Evolutionary conservation across 2,113 vertebrate genomes (phyloP), one percentile per base, ranked within the genome.

Genomic region (Phainopepla nitens): DNA sequence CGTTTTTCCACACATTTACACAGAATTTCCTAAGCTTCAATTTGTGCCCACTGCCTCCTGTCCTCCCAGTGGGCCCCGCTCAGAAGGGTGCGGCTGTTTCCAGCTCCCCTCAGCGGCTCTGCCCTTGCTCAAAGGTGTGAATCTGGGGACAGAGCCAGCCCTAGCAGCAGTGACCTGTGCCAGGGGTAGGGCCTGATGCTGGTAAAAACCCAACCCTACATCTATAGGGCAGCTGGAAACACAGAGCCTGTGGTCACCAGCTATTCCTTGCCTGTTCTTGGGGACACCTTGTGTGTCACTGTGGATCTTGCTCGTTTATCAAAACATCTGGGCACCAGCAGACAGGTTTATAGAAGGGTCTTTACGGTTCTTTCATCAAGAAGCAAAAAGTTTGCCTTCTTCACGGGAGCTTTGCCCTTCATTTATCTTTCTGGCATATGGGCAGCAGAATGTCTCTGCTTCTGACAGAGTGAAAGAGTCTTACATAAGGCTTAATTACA

Each of bases 381-480:
- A 90, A 82, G 39, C 9, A n/a, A 81, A 82, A 91, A 85, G 57
- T 94, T 94, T 85, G 24, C 70, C 71, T 82, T 49, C 86, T 75
- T 82, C 70, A 25, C 8, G 1, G 66, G 62, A 83, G 95, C 49
- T 92, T 94, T 97, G 94, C 73, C 96, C 94, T 97, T 97, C 88
- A 89, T 91, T 97, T 96, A 87, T 90, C 96, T 96, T 89, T 89
- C 87, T 93, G 96, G 88, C 95, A 96, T 96, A 94, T 95, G 96
- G 95, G 82, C 86, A 93, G 93, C 96, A 96, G 94, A 96, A 96
- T 94, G 96, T 95, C 88, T 93, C 92, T 72, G 80, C 69, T 69
- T 96, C 89, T 91, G 85, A 92, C 87, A 68, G 93, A 93, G 80
- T 45, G 93, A 57, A 91, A 82, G 86, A 71, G 44, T 71, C 75